Evolutionary conservation across 2,888 invertebrate species (phyloP), one percentile per base, ranked within the genome.

Genomic region (Ormia ochracea): DNA sequence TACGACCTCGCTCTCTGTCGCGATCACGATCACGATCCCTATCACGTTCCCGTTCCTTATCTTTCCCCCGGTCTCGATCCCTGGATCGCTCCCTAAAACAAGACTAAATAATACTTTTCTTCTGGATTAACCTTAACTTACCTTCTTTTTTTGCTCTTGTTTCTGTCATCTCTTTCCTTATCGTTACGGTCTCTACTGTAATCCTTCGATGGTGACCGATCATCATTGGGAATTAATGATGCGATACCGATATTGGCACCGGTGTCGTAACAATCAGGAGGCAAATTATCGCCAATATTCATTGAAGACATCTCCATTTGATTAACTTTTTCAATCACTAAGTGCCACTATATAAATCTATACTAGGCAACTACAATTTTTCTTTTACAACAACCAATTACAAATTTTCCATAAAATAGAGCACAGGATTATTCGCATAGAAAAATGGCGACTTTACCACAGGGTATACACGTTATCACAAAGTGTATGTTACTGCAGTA

Each of bases 81-180:
- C 63, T 56, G 4, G 82, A 83, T 3, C 83, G 81, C 0, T 82
- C 82, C 31, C 82, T 83, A 41, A 59, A 31, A 56, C n/a, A 58
- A 54, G 3, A 43, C 4, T n/a, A 56, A 21, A 41, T 43, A 61
- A 52, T 65, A 28, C 4, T 7, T 7, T 28, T 10, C 6, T 19
- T n/a, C n/a, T n/a, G 5, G 19, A 9, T 12, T 17, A 7, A 9
- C 9, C 10, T 45, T 28, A 50, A 1, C 3, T 54, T 61, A 87
- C 87, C 84, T 87, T 58, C 82, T 86, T 70, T 78, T 83, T 19
- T 69, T 65, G 36, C 81, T 85, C 28, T 86, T 38, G 56, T 84
- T 58, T 83, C 84, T 70, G 82, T 86, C 14, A 81, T 85, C 61
- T 82, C 84, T n/a, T 17, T 54, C 61, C 23, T 36, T 70, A 72